Base-by-base conservation (phyloP, 2,113 vertebrate species). In the Lagopus muta region DNA sequence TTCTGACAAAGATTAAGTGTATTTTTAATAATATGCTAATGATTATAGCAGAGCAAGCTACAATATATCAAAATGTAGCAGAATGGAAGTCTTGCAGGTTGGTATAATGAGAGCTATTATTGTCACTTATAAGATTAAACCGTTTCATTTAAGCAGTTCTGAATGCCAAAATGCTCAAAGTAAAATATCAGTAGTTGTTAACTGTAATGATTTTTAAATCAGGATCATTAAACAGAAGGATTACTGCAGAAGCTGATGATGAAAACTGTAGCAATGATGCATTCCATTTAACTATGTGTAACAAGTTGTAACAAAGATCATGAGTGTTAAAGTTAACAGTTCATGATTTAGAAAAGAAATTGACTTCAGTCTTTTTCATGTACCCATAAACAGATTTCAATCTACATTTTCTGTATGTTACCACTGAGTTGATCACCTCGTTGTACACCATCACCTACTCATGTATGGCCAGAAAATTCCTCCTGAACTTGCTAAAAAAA, bases 171-270 rank as follows among this genome's bases (percentile, higher is more conserved):
- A 96, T 86, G 78, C 93, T 84, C 81, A 94, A 97, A 94, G 77
- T 92, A 94, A 97, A 97, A 93, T 96, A 95, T 95, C 92, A 95
- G 93, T 89, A 69, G 92, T 91, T 95, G 89, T 97, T 97, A 97
- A 89, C 52, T 79, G 89, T 94, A 96, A 97, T 81, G 94, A 97
- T 95, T 97, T 98, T 97, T 94, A 95, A 97, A 96, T 94, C 88
- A 92, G 93, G 83, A 90, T 97, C 85, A 92, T 97, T 97, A 97
- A 95, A 94, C 90, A 97, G 94, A 97, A 88, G 54, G 82, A 96
- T 97, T 97, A 94, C 80, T 90, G 71, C 88, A 95, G 90, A 70
- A 97, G 74, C 27, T 91, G 61, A 12, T 85, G 82, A 94, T 94
- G 95, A 97, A 96, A 91, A 48, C 36, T 60, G 47, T 70, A 76